Base-by-base conservation (phyloP, 2,888 invertebrate species). In the Ceratothoa steindachneri region DNA sequence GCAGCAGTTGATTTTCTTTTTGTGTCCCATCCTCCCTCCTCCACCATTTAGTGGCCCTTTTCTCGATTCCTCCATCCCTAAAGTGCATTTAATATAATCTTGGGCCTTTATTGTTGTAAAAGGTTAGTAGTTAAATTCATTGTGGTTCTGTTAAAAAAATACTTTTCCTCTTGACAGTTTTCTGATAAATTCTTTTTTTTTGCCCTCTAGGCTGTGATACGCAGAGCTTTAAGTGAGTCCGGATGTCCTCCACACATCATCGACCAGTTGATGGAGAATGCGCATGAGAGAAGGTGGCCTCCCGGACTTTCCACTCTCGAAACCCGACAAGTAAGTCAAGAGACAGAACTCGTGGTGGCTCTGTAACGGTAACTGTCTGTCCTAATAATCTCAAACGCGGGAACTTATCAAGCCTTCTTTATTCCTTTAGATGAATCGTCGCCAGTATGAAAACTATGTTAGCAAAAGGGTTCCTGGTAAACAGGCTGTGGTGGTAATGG, bases 281-380 rank as follows among this genome's bases (percentile, higher is more conserved):
- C 97, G 80, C 97, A 97, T 84, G 97, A 97, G 84, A 86, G 96
- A 75, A 89, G 93, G 80, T 97, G 97, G 97, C 97, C 97, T 0
- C 91, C 92, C 0, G 97, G 97, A 12, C 87, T 97, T 12, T 78
- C 78, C 41, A 78, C 78, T 29, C 71, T 78, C 31, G 78, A 78
- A 69, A 93, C 91, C 82, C 93, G 78, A 74, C 78, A 78, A 69
- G 78, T 75, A 67, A 67, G 31, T n/a, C n/a, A n/a, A n/a, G n/a
- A n/a, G n/a, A n/a, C n/a, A n/a, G n/a, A n/a, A n/a, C n/a, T n/a
- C n/a, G n/a, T n/a, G n/a, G n/a, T n/a, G n/a, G n/a, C n/a, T n/a
- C n/a, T n/a, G n/a, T n/a, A n/a, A n/a, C n/a, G n/a, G n/a, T n/a
- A n/a, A n/a, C n/a, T n/a, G n/a, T n/a, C n/a, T n/a, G n/a, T n/a